Evolutionary conservation across 2,797 vertebrate genomes (phyloP).

Genomic region (Helicolenus hilgendorfi): DNA sequence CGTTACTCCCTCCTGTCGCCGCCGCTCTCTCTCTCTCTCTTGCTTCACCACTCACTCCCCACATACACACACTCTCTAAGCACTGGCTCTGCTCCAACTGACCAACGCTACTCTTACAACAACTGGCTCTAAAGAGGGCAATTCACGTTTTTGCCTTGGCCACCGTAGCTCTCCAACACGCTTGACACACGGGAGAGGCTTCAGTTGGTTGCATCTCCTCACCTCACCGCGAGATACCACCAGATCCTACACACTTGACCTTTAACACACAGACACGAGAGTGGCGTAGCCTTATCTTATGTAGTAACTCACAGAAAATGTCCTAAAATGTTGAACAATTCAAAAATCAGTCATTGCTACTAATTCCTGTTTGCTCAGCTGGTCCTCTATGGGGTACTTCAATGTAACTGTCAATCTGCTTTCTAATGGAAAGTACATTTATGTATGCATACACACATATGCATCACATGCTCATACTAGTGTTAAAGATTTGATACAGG

Average conservation of each 20-base stretch:
- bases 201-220: no score
- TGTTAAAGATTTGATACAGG: not conserved
- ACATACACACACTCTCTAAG: not conserved
- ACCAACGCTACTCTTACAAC: no score
- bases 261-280: not conserved
- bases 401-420: not conserved
- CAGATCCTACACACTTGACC: no score
- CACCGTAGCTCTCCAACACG: no score
- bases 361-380: not conserved
- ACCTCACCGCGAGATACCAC: no score
- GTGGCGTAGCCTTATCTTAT: not conserved
- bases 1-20: no score
- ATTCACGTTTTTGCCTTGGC: rapidly evolving
- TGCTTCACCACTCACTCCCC: not conserved
- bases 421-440: not conserved
- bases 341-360: not conserved
- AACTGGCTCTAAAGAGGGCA: no score
- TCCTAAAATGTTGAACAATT: not conserved
- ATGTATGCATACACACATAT: not conserved
- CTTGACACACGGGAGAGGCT: no score
- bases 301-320: not conserved
- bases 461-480: not conserved
- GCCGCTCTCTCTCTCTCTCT: no score
- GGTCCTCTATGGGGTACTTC: not conserved
- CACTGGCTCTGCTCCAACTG: no score